Conservation (phyloP, 2,113 vertebrate species). For the Grallaria varia region DNA sequence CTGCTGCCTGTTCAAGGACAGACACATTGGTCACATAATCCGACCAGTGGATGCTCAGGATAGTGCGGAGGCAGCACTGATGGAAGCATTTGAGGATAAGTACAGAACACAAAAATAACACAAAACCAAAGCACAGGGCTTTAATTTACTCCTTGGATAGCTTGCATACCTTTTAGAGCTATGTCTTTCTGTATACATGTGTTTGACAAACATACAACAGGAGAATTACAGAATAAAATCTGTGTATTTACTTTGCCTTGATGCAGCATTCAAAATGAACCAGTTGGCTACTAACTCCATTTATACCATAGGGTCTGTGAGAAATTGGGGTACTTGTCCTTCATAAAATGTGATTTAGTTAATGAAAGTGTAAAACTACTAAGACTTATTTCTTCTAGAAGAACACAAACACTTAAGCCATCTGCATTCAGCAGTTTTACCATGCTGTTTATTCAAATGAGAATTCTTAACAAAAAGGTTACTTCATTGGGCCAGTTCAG, state of each 20-base stretch:
- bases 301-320: not conserved
- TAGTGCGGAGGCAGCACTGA: too few relatives aligned
- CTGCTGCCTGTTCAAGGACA: too few relatives aligned
- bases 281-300: not conserved
- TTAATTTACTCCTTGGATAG: not conserved
- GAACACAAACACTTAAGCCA: constrained; percentile 40
- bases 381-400: not conserved
- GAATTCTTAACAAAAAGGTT: constrained; percentile 69
- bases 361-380: not conserved
- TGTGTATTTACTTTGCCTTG: not conserved
- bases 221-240: not conserved
- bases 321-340: not conserved
- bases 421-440: constrained; percentile 67
- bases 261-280: not conserved
- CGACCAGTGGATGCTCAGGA: too few relatives aligned
- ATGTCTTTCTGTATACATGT: not conserved
- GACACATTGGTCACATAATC: too few relatives aligned
- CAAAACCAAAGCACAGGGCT: not conserved
- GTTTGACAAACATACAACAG: not conserved
- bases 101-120: not conserved
- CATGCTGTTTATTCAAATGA: constrained; percentile 78
- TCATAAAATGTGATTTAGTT: constrained; percentile 5
- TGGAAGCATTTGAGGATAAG: too few relatives aligned
- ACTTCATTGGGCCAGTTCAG: constrained; percentile 60
- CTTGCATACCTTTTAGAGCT: not conserved